Conservation (phyloP, 1,140 invertebrate species). For the Mactra quadrangularis region DNA sequence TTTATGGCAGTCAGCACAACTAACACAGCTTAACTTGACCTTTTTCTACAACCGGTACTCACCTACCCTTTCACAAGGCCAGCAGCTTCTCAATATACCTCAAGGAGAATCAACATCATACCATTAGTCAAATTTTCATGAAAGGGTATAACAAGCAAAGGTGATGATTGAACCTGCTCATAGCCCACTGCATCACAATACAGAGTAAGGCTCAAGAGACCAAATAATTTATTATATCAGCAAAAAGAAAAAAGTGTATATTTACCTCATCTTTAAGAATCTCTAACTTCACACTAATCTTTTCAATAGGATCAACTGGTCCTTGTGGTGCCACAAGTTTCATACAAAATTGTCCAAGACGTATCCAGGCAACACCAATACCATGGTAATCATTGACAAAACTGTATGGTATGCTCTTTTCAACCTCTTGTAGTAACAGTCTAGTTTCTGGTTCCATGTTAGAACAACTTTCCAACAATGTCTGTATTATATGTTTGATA, state of each 20-base stretch:
- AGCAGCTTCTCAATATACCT: too few relatives aligned
- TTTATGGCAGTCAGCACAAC: too few relatives aligned
- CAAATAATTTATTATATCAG: too few relatives aligned
- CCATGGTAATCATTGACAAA: neutral
- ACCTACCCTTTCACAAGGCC: too few relatives aligned
- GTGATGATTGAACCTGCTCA: neutral
- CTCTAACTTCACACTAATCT: constrained; percentile 73
- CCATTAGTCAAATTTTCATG: too few relatives aligned
- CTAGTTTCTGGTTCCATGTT: neutral
- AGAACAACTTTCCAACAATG: neutral
- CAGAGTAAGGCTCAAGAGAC: too few relatives aligned
- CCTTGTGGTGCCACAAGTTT: constrained; percentile 74
- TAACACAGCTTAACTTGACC: too few relatives aligned
- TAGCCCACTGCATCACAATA: neutral
- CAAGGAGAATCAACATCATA: too few relatives aligned
- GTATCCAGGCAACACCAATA: constrained; percentile 70
- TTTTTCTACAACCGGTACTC: too few relatives aligned
- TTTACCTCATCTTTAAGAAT: constrained; percentile 75
- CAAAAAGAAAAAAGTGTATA: too few relatives aligned
- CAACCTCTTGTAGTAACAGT: constrained; percentile 4
- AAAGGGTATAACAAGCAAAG: too few relatives aligned
- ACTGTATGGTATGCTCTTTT: neutral
- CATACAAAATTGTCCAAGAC: constrained; percentile 70
- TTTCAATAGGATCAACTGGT: constrained; percentile 81
- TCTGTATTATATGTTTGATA: neutral